Base-by-base conservation (phyloP, 2,888 invertebrate species). In the Altica lythri region DNA sequence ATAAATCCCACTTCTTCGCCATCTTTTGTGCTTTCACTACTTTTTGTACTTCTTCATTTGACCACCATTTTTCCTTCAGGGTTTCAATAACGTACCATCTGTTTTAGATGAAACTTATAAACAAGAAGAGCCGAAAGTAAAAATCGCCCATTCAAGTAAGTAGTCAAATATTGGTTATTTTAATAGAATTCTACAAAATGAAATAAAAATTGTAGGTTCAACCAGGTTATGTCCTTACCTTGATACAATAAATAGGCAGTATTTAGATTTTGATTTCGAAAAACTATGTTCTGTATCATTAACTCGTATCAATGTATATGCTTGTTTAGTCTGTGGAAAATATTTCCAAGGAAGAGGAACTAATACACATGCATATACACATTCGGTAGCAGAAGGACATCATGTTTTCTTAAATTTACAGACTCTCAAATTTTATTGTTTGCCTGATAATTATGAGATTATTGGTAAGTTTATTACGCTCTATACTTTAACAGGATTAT, bases 391-490 rank as follows among this genome's bases (percentile, higher is more conserved):
- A 32, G 96, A 96, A 68, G 89, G 93, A 53, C 99, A 99, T 78
- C 97, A 97, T 81, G 98, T 99, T 1, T 99, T 92, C 72, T 81
- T 99, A 8, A 99, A 99, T 80, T 81, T 99, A 45, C 93, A 92
- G 66, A 97, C 98, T 0, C 80, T 99, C 56, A 92, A 95, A 72
- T 99, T 99, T 78, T 99, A 99, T 77, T 99, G 99, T 74, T 80
- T 99, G 57, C 99, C 99, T 1, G 99, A 99, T 74, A 99, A 99
- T 77, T 99, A 99, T 80, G 96, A 99, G 82, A 95, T 99, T 66
- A 92, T 97, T 67, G 95, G 95, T 88, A 82, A 83, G 75, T 8
- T 2, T 14, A 2, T 14, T 17, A 9, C 22, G 32, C 4, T 34
- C 1, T 12, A 34, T 10, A 2, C 14, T 14, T 13, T n/a, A 46